These are phyloP conservation scores for Oncorhynchus tshawytscha DNA, from an alignment of 2,113 vertebrate species.

Conservation along the genomic window DNA sequence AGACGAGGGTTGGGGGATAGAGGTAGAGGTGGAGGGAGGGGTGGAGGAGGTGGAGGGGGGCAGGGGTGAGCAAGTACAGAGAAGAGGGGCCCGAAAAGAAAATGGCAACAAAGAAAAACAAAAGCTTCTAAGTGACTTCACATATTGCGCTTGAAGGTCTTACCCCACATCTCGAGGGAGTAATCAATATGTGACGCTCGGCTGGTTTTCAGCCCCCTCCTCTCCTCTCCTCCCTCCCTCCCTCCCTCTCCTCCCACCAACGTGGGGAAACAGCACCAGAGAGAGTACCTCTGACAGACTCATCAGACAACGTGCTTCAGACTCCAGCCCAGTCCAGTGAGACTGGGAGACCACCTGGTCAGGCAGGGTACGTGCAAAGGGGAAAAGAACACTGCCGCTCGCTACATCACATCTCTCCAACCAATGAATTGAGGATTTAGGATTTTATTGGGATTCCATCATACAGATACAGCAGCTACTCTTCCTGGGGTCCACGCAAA, in stretches of 20 bases:
- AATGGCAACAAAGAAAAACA: slow-evolving; percentile 65
- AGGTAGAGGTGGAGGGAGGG: slow-evolving; percentile 34
- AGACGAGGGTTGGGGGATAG: slow-evolving; percentile 60
- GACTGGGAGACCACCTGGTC: slow-evolving; percentile 38
- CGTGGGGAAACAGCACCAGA: slow-evolving; percentile 28
- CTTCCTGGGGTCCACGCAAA: too few relatives aligned
- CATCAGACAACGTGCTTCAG: slow-evolving; percentile 16
- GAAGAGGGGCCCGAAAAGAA: slow-evolving; percentile 50
- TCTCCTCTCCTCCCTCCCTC: slow-evolving; percentile 14
- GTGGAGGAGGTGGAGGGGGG: slow-evolving; percentile 18
- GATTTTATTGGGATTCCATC: too few relatives aligned
- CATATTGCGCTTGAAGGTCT: slow-evolving; percentile 60
- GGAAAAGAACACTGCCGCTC: neutral
- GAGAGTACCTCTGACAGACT: slow-evolving; percentile 28
- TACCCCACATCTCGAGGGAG: slow-evolving; percentile 54
- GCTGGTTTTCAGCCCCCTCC: slow-evolving; percentile 41
- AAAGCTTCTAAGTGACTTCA: slow-evolving; percentile 66
- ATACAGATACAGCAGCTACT: too few relatives aligned
- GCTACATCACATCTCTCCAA: too few relatives aligned
- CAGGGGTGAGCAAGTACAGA: neutral
- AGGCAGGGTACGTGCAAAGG: slow-evolving; percentile 20
- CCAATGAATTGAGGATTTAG: too few relatives aligned
- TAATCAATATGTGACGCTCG: slow-evolving; percentile 58
- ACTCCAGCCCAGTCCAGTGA: neutral
- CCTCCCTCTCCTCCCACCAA: slow-evolving; percentile 49